Evolutionary conservation across 35 echinoderm and acorn worm genomes (phyloP).

Genomic region (Heliocidaris erythrogramma): DNA sequence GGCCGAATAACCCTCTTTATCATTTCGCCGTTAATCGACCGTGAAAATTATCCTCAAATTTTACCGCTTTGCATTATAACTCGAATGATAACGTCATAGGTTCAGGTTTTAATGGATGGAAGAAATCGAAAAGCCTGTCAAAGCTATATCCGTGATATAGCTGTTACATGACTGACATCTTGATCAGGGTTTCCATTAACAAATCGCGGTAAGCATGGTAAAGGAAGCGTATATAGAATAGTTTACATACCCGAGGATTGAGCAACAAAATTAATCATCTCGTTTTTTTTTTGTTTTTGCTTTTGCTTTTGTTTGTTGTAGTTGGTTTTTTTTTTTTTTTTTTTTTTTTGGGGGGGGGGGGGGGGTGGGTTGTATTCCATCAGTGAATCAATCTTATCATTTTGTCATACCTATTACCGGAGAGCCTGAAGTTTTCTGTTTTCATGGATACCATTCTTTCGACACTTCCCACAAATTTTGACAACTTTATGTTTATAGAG

Average conservation of each 20-base stretch:
- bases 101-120: constrained; percentile 6
- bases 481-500: too few relatives aligned
- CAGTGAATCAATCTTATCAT: too few relatives aligned
- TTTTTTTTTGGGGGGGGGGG: too few relatives aligned
- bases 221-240: not conserved
- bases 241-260: not conserved
- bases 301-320: too few relatives aligned
- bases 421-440: too few relatives aligned
- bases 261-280: too few relatives aligned
- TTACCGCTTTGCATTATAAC: not conserved
- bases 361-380: too few relatives aligned
- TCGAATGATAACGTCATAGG: not conserved
- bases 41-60: constrained; percentile 6
- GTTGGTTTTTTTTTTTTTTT: too few relatives aligned
- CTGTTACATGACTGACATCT: not conserved
- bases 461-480: too few relatives aligned
- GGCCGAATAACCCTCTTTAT: not conserved
- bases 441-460: too few relatives aligned
- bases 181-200: not conserved
- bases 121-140: not conserved
- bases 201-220: not conserved
- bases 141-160: not conserved
- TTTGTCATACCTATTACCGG: too few relatives aligned
- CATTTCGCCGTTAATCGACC: not conserved
- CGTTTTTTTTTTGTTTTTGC: too few relatives aligned